These are phyloP conservation scores for Ageneiosus marmoratus DNA, from an alignment of 2,113 vertebrate species.

Conservation along the genomic window DNA sequence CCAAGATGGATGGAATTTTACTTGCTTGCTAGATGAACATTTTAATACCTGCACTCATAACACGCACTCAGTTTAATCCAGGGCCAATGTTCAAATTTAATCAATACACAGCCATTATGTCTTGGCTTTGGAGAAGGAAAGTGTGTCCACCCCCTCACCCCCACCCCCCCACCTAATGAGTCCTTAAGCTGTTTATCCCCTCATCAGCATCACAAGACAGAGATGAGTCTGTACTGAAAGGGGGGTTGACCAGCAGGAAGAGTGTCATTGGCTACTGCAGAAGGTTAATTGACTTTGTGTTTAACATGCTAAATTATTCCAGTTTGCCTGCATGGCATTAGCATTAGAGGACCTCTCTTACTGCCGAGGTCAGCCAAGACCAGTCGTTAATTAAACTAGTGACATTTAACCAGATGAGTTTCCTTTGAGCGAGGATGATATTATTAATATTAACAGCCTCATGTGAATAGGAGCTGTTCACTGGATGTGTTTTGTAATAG, in stretches of 20 bases:
- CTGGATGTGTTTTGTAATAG: slow-evolving; percentile 71
- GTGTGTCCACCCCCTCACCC: too few relatives aligned
- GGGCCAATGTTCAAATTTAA: slow-evolving; percentile 40
- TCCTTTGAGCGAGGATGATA: slow-evolving; percentile 81
- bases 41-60: background rate
- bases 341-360: slow-evolving; percentile 55
- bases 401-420: slow-evolving; percentile 82
- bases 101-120: slow-evolving; percentile 45
- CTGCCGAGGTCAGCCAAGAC: slow-evolving; percentile 70
- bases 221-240: slow-evolving; percentile 19
- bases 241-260: slow-evolving; percentile 31
- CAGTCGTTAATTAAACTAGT: slow-evolving; percentile 81
- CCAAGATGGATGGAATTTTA: background rate
- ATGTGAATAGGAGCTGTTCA: slow-evolving; percentile 72
- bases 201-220: slow-evolving; percentile 37
- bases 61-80: background rate
- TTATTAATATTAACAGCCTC: slow-evolving; percentile 80
- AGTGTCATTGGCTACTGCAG: slow-evolving; percentile 42
- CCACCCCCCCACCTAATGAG: slow-evolving; percentile 26
- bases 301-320: slow-evolving; percentile 60
- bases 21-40: background rate
- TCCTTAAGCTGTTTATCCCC: slow-evolving; percentile 57
- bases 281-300: slow-evolving; percentile 59
- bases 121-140: slow-evolving; percentile 32
- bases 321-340: slow-evolving; percentile 66